phyloP scores from a whole-genome alignment of 1,140 invertebrate genomes.

The Chelonus insularis region DNA sequence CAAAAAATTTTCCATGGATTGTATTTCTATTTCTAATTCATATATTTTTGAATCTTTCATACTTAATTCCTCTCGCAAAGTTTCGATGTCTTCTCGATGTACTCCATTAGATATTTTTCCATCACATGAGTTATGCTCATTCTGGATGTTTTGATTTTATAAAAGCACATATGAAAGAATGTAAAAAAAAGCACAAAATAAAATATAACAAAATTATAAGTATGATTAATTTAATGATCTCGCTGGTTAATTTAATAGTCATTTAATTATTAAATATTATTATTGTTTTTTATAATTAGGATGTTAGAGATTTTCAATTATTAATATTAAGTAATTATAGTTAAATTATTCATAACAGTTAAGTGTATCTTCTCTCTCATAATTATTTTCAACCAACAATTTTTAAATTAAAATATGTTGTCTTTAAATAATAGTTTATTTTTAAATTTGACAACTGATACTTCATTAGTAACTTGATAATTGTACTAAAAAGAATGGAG shows the following conservation, averaged over 20 bases:
- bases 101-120: slow-evolving; percentile 27
- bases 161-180: background rate
- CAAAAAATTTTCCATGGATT: slow-evolving; percentile 61
- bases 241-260: slow-evolving; percentile 32
- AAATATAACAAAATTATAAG: no score
- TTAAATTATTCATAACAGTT: slow-evolving; percentile 41
- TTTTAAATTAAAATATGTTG: no score
- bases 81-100: slow-evolving; percentile 49
- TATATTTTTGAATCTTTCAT: slow-evolving; percentile 61
- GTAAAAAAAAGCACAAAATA: slow-evolving; percentile 52
- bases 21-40: slow-evolving; percentile 63
- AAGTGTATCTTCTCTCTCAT: slow-evolving; percentile 30
- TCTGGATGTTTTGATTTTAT: background rate
- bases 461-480: slow-evolving; percentile 49
- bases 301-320: slow-evolving; percentile 51
- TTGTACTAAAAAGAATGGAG: slow-evolving; percentile 58
- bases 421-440: slow-evolving; percentile 10
- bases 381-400: slow-evolving; percentile 20
- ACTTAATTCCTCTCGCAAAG: slow-evolving; percentile 58
- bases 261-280: slow-evolving; percentile 41
- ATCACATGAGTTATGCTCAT: background rate
- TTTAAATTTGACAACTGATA: background rate
- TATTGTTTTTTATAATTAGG: slow-evolving; percentile 37
- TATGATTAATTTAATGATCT: slow-evolving; percentile 22
- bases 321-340: slow-evolving; percentile 47